A percentile compares a stretch with the other conserved stretches of the same genome.
phyloP scores from a whole-genome alignment of 2,113 vertebrate genomes.

The Cyprinodon tularosa region DNA sequence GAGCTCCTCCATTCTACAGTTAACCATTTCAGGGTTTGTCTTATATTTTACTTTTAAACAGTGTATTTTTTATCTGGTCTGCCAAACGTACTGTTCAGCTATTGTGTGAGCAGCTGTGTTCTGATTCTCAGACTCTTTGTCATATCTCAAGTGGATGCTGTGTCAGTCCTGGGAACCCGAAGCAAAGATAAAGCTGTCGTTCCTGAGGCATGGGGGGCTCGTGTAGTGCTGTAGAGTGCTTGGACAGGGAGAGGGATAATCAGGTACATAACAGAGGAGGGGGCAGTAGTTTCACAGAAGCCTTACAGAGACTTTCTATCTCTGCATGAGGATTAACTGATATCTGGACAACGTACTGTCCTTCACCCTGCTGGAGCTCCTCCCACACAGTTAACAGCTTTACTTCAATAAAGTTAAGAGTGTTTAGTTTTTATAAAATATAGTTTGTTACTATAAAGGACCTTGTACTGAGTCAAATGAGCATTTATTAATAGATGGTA shows the following conservation, averaged over 20 bases:
- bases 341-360: conserved; percentile 33
- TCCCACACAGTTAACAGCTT: conserved; percentile 15
- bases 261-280: conserved; percentile 29
- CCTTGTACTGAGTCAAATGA: neutral
- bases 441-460: neutral
- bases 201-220: conserved; percentile 64
- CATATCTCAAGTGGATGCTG: conserved; percentile 80
- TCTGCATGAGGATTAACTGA: conserved; percentile 57
- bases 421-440: neutral
- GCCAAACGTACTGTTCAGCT: conserved; percentile 12
- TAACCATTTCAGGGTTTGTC: neutral
- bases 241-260: conserved; percentile 31
- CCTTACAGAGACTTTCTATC: conserved; percentile 43
- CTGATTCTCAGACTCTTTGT: conserved; percentile 60
- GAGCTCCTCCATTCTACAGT: neutral
- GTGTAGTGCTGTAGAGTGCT: conserved; percentile 45
- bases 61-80: neutral
- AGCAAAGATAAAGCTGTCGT: conserved; percentile 72
- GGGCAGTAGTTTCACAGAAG: conserved; percentile 26
- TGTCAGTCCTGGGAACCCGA: conserved; percentile 76
- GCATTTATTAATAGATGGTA: neutral
- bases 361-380: conserved; percentile 34
- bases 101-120: conserved; percentile 37
- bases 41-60: neutral
- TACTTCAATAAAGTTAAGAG: neutral